Percentiles rank a stretch among this genome's conserved stretches.
Conservation (phyloP, 2,113 vertebrate genomes). For the Rhinichthys klamathensis region DNA sequence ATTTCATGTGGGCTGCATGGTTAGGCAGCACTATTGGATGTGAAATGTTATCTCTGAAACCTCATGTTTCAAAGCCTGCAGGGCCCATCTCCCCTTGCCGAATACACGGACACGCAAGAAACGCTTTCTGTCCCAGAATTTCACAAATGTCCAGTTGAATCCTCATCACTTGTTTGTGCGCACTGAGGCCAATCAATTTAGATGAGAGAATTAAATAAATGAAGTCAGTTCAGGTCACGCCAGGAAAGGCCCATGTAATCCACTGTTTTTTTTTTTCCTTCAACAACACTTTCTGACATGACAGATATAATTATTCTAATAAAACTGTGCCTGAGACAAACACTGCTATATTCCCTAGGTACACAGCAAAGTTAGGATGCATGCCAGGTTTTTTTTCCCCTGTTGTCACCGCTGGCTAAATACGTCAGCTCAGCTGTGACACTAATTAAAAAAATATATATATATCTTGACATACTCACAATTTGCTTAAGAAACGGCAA, state of each 20-base stretch:
- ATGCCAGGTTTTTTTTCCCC: slow-evolving; percentile 31
- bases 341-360: slow-evolving; percentile 64
- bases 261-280: slow-evolving; percentile 26
- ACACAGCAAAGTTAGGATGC: slow-evolving; percentile 49
- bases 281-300: slow-evolving; percentile 53
- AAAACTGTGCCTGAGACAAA: slow-evolving; percentile 61
- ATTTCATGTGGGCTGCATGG: slow-evolving; percentile 49
- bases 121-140: slow-evolving; percentile 49
- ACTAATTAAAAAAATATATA: not conserved
- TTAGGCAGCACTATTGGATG: slow-evolving; percentile 46
- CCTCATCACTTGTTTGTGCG: slow-evolving; percentile 40
- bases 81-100: slow-evolving; percentile 57
- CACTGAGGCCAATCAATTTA: slow-evolving; percentile 48
- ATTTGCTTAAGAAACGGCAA: not conserved
- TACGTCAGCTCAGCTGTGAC: not conserved
- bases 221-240: slow-evolving; percentile 52
- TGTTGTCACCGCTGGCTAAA: not conserved
- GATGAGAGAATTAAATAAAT: slow-evolving; percentile 49
- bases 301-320: slow-evolving; percentile 71
- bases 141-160: slow-evolving; percentile 55
- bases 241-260: slow-evolving; percentile 57
- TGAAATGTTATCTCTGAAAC: slow-evolving; percentile 60
- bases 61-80: slow-evolving; percentile 52
- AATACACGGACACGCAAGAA: slow-evolving; percentile 42
- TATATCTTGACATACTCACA: not conserved